These are phyloP conservation scores for Nemoura dubitans DNA, from an alignment of 2,888 invertebrate species.

Conservation along the genomic window DNA sequence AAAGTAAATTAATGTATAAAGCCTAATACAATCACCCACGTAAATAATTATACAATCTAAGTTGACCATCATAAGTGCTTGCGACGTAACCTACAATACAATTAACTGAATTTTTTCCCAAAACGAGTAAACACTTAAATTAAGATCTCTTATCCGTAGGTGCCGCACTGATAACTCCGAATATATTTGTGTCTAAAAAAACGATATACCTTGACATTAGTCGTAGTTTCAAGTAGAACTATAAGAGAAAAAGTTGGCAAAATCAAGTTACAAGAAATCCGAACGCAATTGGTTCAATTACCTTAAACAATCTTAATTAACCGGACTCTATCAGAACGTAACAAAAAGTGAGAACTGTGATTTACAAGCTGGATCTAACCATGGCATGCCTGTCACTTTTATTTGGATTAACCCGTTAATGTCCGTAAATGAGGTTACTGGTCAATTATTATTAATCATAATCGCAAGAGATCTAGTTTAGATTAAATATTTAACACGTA, in stretches of 20 bases:
- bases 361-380: not conserved
- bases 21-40: too few species aligned
- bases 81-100: not conserved
- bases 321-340: not conserved
- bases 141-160: not conserved
- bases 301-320: conserved; percentile 12
- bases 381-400: not conserved
- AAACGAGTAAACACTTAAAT: not conserved
- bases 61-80: too few species aligned
- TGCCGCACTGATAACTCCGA: not conserved
- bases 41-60: too few species aligned
- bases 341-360: not conserved
- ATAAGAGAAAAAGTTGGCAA: too few species aligned
- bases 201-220: too few species aligned
- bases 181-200: too few species aligned
- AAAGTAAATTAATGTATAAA: too few species aligned
- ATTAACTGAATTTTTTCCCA: not conserved
- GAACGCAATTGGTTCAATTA: not conserved
- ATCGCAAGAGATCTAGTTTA: not conserved
- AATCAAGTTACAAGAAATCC: not conserved
- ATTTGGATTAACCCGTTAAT: not conserved
- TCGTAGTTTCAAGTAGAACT: too few species aligned
- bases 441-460: not conserved
- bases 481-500: too few species aligned
- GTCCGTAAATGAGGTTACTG: too few species aligned